Base-by-base conservation (phyloP, 2,888 invertebrate species). In the Ommatoiulus sabulosus region DNA sequence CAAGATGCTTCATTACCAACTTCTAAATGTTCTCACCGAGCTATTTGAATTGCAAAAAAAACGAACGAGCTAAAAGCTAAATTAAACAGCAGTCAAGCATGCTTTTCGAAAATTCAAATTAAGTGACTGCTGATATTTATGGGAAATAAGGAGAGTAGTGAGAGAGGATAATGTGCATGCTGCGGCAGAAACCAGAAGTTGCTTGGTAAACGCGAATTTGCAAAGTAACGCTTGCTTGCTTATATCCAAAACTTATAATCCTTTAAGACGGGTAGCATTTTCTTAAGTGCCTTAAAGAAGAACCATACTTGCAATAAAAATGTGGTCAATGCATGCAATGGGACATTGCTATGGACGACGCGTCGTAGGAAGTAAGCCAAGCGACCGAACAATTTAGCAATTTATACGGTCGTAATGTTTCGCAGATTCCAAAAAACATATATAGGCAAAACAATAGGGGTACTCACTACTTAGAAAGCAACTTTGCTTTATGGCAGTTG, bases 51-150 rank as follows among this genome's bases (percentile, higher is more conserved):
- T 35, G 80, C 80, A 80, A 80, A 80, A 52, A 52, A 80, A 80
- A 35, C 24, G 80, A 24, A 80, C 80, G 12, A 80, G 24, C 35
- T 80, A 35, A 80, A 80, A 80, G 80, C 80, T 80, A 35, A 80
- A 80, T 80, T 80, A 24, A 80, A 80, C 80, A 80, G 80, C 80
- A 80, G 80, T 80, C 80, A 80, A 80, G 80, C 80, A 80, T 80
- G 80, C 80, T 24, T 80, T 80, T 35, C 80, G 80, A 80, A 80
- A 80, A 80, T 80, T 80, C 80, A 80, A 80, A 80, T 80, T 80
- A 80, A 80, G 80, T 80, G 80, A 80, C 80, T 80, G 80, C 80
- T 80, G 80, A 80, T 80, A 80, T 80, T 80, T 80, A 80, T 80
- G 80, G 15, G 80, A 80, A 80, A 80, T 80, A 80, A 80, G 24